A percentile compares a stretch with the other conserved stretches of the same genome.
These are phyloP conservation scores for Oreochromis mossambicus DNA, from an alignment of 2,797 vertebrate species.

Conservation along the genomic window DNA sequence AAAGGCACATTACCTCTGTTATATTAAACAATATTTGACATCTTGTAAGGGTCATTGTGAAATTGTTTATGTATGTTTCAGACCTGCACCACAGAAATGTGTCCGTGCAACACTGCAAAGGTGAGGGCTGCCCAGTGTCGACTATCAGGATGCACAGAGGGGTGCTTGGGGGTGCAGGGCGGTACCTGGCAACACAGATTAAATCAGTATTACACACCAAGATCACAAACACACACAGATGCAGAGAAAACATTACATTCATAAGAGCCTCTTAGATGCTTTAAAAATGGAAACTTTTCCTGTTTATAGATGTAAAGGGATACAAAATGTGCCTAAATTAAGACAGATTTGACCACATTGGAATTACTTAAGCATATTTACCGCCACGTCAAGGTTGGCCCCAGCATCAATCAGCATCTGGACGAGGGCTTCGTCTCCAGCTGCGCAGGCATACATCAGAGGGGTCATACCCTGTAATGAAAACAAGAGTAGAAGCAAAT, in stretches of 20 bases:
- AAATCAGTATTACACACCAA: background rate
- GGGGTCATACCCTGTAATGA: slow-evolving; percentile 90
- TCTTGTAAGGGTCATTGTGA: background rate
- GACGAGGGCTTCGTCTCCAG: slow-evolving; percentile 96
- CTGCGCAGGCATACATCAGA: slow-evolving; percentile 94
- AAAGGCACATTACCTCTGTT: slow-evolving; percentile 41
- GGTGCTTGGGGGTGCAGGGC: slow-evolving; percentile 81
- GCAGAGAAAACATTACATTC: background rate
- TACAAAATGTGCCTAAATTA: background rate
- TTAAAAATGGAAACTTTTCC: background rate
- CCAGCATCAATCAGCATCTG: slow-evolving; percentile 98
- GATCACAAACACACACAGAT: background rate
- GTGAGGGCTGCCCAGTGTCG: slow-evolving; percentile 94
- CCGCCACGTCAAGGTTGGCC: slow-evolving; percentile 90
- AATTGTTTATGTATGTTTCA: slow-evolving; percentile 11
- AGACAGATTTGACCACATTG: background rate
- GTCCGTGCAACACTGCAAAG: slow-evolving; percentile 90
- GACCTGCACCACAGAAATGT: slow-evolving; percentile 97
- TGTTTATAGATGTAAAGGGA: background rate
- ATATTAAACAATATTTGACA: slow-evolving; percentile 18
- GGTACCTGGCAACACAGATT: slow-evolving; percentile 80
- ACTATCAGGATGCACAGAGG: slow-evolving; percentile 92
- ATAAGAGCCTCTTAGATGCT: background rate
- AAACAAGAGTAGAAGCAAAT: background rate
- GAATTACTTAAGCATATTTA: slow-evolving; percentile 60